Conservation (phyloP, 64 coral and sea anemone species). For the Montipora efflorescens region DNA sequence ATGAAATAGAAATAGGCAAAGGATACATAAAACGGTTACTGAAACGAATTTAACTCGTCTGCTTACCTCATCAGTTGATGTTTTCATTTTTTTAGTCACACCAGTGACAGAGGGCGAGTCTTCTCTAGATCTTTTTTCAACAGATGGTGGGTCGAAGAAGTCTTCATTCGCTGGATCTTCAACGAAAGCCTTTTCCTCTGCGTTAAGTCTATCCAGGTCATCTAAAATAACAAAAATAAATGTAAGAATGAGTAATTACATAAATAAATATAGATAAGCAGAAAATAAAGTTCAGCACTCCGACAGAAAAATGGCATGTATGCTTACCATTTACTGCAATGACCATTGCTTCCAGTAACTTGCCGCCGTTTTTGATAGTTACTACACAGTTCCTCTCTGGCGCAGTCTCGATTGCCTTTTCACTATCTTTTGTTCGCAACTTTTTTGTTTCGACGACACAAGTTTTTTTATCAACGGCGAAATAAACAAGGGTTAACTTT, state of each 20-base stretch:
- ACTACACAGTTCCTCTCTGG: constrained; percentile 15
- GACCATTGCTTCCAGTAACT: constrained; percentile 35
- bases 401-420: constrained; percentile 8
- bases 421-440: constrained; percentile 15
- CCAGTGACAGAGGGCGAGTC: too few relatives aligned
- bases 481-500: constrained; percentile 39
- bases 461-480: constrained; percentile 29
- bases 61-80: too few relatives aligned
- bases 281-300: background rate
- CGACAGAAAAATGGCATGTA: background rate
- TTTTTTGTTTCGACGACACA: constrained; percentile 50
- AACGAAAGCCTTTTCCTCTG: constrained; percentile 24
- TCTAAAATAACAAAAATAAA: background rate
- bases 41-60: too few relatives aligned
- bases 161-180: background rate
- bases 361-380: constrained; percentile 32
- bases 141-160: background rate
- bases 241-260: background rate
- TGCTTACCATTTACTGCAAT: constrained; percentile 48
- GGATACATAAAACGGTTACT: too few relatives aligned
- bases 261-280: background rate
- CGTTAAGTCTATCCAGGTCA: background rate
- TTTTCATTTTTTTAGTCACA: too few relatives aligned
- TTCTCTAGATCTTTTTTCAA: too few relatives aligned
- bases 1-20: too few relatives aligned